phyloP scores from a whole-genome alignment of 2,113 vertebrate species.

The Esox niger region DNA sequence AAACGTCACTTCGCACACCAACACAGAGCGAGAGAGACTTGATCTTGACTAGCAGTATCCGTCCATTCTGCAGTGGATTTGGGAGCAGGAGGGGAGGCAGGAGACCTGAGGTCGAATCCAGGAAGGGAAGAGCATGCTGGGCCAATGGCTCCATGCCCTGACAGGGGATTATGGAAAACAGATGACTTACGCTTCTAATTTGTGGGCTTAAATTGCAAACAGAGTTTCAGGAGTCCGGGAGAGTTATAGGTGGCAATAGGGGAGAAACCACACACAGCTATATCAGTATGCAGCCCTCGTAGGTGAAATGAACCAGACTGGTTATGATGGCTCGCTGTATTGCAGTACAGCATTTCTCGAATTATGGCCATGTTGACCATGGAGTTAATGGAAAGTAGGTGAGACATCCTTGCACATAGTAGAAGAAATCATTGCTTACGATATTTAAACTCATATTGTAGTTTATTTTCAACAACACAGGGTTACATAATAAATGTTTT shows the following conservation, averaged over 20 bases:
- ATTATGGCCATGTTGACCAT: no score
- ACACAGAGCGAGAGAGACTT: neutral
- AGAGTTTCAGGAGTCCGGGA: constrained; percentile 94
- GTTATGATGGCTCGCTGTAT: constrained; percentile 89
- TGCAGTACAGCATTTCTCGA: constrained; percentile 84
- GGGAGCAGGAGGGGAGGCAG: constrained; percentile 43
- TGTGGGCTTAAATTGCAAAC: constrained; percentile 99
- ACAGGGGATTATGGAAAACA: constrained; percentile 98
- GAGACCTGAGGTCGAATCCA: constrained; percentile 54
- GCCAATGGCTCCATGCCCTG: constrained; percentile 81
- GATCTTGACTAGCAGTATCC: no score
- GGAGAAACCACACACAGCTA: constrained; percentile 83
- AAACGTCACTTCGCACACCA: no score
- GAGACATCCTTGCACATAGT: constrained; percentile 72
- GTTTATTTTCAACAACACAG: no score
- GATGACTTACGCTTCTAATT: constrained; percentile 99
- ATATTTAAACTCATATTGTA: no score
- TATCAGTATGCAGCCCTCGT: constrained; percentile 83
- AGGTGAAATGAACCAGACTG: constrained; percentile 89
- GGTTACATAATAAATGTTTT: no score
- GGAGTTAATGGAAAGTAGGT: constrained; percentile 71
- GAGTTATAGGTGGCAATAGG: constrained; percentile 90
- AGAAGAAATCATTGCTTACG: constrained; percentile 34
- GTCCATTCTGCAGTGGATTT: constrained; percentile 20
- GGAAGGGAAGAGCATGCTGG: constrained; percentile 38